Conservation (phyloP, 2,797 vertebrate genomes). For the Bufotes viridis region DNA sequence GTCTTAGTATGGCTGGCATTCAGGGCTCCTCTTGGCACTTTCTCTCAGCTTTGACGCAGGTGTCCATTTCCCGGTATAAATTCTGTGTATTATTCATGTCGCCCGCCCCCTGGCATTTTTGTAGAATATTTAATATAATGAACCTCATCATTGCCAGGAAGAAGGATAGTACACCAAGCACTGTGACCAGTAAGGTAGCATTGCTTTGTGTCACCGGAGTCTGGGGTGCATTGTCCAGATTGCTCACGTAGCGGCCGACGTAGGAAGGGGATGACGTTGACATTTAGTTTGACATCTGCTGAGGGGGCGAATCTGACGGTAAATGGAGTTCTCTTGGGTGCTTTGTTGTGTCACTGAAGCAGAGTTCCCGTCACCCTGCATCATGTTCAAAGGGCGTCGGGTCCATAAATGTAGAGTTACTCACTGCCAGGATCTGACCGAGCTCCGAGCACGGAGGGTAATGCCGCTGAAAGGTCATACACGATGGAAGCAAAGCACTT, state of each 20-base stretch:
- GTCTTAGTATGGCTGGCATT: neutral
- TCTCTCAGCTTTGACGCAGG: neutral
- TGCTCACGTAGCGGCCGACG: too few species aligned
- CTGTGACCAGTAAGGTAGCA: too few species aligned
- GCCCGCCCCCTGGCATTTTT: neutral
- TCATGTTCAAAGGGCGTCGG: neutral
- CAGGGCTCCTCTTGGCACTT: neutral
- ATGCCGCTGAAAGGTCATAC: too few species aligned
- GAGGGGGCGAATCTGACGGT: neutral
- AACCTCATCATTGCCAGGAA: neutral
- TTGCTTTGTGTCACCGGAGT: too few species aligned
- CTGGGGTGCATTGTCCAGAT: neutral
- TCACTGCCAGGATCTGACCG: neutral
- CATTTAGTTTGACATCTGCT: too few species aligned
- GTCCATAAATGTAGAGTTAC: too few species aligned
- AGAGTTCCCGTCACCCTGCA: too few species aligned
- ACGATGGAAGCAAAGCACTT: too few species aligned
- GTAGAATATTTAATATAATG: neutral
- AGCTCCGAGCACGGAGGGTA: neutral
- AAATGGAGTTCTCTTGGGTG: neutral
- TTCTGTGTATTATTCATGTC: conserved; percentile 31
- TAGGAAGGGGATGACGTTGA: too few species aligned
- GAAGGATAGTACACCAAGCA: neutral
- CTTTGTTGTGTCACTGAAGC: neutral
- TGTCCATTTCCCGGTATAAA: neutral